These are phyloP conservation scores for Phylloscopus whistleri DNA, from an alignment of 2,113 vertebrate species.

Conservation along the genomic window DNA sequence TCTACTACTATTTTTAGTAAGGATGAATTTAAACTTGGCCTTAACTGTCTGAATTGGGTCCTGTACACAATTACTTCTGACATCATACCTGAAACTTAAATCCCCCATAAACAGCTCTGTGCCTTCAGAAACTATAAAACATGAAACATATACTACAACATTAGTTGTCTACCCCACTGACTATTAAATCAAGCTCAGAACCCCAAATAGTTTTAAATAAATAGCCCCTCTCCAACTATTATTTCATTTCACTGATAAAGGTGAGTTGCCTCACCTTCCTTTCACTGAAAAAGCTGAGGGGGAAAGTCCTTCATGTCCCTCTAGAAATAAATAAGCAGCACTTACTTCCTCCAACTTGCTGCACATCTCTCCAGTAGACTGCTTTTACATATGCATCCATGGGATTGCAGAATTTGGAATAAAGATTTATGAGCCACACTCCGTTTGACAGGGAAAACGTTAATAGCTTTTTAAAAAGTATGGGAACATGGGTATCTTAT, in stretches of 20 bases:
- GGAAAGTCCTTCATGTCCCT: background rate
- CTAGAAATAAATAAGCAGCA: background rate
- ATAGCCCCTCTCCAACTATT: background rate
- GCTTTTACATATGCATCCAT: accelerated
- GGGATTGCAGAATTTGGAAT: background rate
- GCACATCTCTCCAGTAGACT: background rate
- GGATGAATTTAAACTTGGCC: background rate
- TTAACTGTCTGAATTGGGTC: background rate
- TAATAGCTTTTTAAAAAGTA: background rate
- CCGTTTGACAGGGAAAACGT: background rate
- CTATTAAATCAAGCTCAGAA: background rate
- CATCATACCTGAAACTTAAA: background rate
- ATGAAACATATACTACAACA: background rate
- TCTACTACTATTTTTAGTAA: background rate
- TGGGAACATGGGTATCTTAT: background rate
- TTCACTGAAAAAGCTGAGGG: background rate
- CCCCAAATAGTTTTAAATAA: background rate
- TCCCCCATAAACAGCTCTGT: background rate
- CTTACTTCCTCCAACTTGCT: background rate
- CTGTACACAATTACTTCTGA: background rate
- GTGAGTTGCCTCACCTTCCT: background rate
- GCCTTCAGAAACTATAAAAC: background rate
- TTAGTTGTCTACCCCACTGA: background rate
- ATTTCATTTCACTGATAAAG: background rate
- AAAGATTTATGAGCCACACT: background rate